These are phyloP conservation scores for Ceuthmochares aereus DNA, from an alignment of 2,113 vertebrate genomes.

Conservation along the genomic window DNA sequence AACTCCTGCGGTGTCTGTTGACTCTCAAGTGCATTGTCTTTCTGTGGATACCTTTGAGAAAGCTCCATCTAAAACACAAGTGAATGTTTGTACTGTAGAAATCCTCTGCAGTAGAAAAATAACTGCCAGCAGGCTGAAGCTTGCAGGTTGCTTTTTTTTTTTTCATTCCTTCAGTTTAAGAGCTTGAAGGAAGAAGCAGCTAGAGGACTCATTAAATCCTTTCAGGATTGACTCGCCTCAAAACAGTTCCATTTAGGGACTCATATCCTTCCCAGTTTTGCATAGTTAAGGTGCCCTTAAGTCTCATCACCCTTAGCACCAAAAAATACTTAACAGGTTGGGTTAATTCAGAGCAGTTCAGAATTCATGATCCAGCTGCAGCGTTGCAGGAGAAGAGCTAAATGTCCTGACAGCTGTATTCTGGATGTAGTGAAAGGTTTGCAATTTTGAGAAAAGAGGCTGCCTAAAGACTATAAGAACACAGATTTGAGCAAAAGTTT, in stretches of 20 bases:
- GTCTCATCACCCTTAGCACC: background rate
- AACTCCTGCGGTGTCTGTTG: background rate
- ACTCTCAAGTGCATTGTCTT: background rate
- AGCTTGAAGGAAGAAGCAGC: background rate
- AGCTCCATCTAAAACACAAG: background rate
- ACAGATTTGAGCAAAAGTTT: background rate
- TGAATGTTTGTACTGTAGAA: background rate
- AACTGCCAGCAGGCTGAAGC: background rate
- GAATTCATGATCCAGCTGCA: background rate
- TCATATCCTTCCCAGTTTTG: background rate
- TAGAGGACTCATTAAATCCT: background rate
- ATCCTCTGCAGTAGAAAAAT: background rate
- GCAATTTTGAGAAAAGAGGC: background rate
- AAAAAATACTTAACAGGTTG: background rate
- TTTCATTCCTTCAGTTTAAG: background rate
- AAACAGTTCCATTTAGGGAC: background rate
- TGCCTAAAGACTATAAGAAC: background rate
- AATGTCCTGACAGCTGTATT: background rate
- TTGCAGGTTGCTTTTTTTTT: background rate
- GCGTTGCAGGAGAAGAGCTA: background rate
- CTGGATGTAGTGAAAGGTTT: background rate
- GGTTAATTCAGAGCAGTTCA: background rate
- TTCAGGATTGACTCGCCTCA: background rate
- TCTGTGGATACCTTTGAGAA: background rate
- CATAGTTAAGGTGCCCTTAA: background rate